Percentiles rank a stretch among this genome's conserved stretches.
phyloP scores from a whole-genome alignment of 1,140 invertebrate genomes.

The Cherax quadricarinatus region DNA sequence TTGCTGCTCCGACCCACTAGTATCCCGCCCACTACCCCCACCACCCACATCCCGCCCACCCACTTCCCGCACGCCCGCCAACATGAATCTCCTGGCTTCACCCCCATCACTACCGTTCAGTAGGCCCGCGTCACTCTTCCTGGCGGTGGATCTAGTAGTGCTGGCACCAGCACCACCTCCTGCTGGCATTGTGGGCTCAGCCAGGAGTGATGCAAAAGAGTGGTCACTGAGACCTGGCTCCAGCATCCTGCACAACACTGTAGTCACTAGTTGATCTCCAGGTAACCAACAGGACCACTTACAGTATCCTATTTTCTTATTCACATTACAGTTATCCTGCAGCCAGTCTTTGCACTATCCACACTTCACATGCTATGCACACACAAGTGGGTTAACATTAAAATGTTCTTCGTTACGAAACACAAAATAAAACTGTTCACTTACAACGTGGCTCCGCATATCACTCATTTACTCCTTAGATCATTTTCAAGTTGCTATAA shows the following conservation, averaged over 20 bases:
- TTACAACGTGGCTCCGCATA: no score
- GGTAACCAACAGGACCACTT: no score
- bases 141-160: neutral
- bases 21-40: neutral
- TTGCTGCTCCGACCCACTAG: conserved; percentile 22
- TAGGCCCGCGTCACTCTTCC: neutral
- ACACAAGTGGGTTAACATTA: no score
- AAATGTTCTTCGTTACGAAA: no score
- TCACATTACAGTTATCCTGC: neutral
- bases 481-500: no score
- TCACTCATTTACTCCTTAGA: neutral
- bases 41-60: conserved; percentile 28
- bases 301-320: neutral
- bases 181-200: conserved; percentile 15
- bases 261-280: neutral
- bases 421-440: no score
- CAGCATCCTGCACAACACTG: conserved; percentile 40
- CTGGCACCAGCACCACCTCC: conserved; percentile 9
- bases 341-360: neutral
- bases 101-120: conserved; percentile 5
- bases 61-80: conserved; percentile 9
- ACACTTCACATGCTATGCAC: neutral
- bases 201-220: conserved; percentile 51
- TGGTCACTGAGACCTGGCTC: conserved; percentile 38
- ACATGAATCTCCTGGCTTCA: conserved; percentile 18